Evolutionary conservation across 1,140 invertebrate species (phyloP), one percentile per base, ranked within the genome.

Genomic region (Scylla paramamosain): DNA sequence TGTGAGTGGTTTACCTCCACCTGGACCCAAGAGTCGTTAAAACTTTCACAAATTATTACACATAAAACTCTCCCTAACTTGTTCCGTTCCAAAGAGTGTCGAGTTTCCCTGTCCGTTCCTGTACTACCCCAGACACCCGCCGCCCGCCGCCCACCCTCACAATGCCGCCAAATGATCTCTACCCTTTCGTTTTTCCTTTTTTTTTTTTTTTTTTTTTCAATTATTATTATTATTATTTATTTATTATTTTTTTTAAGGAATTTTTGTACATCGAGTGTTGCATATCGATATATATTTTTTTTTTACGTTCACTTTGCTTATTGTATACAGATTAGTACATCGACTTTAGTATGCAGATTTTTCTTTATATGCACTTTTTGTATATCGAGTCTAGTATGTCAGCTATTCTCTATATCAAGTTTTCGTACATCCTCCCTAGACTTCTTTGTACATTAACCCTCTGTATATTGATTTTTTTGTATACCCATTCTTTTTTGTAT

Each of bases 31-130:
- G 67, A 77, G 67, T n/a, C 67, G 25, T 77, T 77, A 77, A 77
- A 77, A 77, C 67, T 77, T 77, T 77, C 25, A 77, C 67, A n/a
- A 77, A 77, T 77, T 77, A 77, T 77, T 77, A 77, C 67, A n/a
- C 67, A 77, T 77, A 77, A 77, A 77, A 77, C 67, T 77, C 67
- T 2, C 16, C 67, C 4, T 77, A 77, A 77, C 67, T 77, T 77
- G 67, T 77, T 20, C 20, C 16, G n/a, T n/a, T 77, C 20, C 6
- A 20, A n/a, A n/a, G 67, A n/a, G 67, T 77, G 67, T 77, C 67
- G 25, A 77, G 67, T n/a, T 39, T 39, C 39, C 39, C 39, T 39
- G 39, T 39, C 39, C 39, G 39, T 6, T 39, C 39, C 39, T 39
- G 39, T 39, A 39, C 39, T 39, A 1, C 39, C 39, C 6, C 39